Evolutionary conservation across 2,113 vertebrate genomes (phyloP).

Genomic region (crab-eating macaque (Macaca fascicularis)): DNA sequence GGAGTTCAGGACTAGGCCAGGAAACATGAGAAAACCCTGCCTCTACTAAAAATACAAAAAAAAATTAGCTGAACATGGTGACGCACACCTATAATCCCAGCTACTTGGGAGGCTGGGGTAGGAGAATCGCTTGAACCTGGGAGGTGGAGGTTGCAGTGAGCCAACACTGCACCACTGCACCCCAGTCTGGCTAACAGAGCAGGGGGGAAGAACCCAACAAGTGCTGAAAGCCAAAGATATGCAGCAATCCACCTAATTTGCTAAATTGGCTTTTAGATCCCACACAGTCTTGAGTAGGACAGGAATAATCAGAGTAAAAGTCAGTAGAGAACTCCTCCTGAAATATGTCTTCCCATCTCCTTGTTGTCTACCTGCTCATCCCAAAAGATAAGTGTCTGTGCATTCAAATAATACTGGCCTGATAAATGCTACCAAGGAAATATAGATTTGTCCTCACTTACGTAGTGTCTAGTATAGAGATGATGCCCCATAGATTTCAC

Average conservation of each 20-base stretch:
- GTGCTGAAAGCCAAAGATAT: background rate
- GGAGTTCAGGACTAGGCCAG: no score
- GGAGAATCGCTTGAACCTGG: no score
- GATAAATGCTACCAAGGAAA: background rate
- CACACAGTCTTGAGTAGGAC: background rate
- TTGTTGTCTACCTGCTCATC: background rate
- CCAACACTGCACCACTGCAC: no score
- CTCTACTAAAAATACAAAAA: no score
- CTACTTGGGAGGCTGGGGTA: no score
- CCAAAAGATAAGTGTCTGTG: background rate
- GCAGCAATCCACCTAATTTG: background rate
- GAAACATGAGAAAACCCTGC: no score
- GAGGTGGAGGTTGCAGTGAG: no score
- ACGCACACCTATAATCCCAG: no score
- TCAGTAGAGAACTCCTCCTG: background rate
- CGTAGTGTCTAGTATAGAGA: background rate
- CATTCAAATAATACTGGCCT: background rate
- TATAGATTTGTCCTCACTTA: background rate
- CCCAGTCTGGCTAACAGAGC: no score
- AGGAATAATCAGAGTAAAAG: conserved; percentile 29
- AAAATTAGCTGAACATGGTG: no score
- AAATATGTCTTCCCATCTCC: background rate
- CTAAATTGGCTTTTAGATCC: background rate
- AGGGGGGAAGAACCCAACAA: background rate
- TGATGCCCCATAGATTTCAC: background rate